These are phyloP conservation scores for Malurus cyaneus DNA, from an alignment of 2,113 vertebrate species.

Conservation along the genomic window DNA sequence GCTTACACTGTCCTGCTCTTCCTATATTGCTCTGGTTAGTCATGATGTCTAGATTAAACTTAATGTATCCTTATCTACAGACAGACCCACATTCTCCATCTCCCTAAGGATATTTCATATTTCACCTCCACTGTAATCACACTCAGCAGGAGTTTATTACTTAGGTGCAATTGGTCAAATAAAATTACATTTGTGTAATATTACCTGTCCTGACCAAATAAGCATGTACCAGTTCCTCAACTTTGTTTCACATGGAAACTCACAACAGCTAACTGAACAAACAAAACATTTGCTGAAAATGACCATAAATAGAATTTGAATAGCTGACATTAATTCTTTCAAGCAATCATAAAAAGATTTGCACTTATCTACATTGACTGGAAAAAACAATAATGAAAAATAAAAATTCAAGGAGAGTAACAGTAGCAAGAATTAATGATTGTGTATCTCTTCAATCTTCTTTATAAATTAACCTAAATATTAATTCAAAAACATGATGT, in stretches of 20 bases:
- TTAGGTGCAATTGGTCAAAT: not conserved
- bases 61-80: not conserved
- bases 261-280: not conserved
- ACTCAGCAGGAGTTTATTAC: not conserved
- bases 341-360: not conserved
- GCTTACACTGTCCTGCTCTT: not conserved
- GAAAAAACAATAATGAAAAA: not conserved
- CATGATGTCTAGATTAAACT: not conserved
- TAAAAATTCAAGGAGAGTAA: not conserved
- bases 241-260: not conserved
- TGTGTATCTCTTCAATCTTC: not conserved
- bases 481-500: conserved; percentile 17
- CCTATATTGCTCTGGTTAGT: not conserved
- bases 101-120: not conserved
- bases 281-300: not conserved
- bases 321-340: not conserved
- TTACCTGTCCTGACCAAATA: not conserved
- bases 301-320: not conserved
- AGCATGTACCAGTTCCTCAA: not conserved
- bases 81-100: not conserved
- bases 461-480: not conserved
- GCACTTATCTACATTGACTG: not conserved
- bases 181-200: not conserved
- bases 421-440: not conserved
- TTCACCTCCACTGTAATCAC: not conserved